Evolutionary conservation across 2,888 invertebrate genomes (phyloP).

Genomic region (Agrenia bidenticulata): DNA sequence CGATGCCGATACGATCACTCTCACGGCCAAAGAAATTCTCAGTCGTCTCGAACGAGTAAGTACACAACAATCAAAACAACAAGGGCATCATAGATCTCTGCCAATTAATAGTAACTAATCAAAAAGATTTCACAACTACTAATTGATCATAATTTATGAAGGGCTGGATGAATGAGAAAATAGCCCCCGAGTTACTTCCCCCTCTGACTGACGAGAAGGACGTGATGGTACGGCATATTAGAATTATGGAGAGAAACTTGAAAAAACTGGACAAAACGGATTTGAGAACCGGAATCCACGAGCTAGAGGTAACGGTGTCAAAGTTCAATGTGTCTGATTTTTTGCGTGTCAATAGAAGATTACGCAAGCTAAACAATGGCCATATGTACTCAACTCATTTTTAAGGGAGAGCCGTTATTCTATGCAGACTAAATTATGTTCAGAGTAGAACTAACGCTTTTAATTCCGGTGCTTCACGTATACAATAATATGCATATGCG

Average conservation of each 20-base stretch:
- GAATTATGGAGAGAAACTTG: conserved; percentile 33
- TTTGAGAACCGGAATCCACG: conserved; percentile 32
- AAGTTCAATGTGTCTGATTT: no score
- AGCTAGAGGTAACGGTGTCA: conserved; percentile 37
- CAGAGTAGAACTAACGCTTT: no score
- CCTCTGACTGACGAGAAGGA: conserved; percentile 29
- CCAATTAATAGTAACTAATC: no score
- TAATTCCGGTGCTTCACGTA: no score
- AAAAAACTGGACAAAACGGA: conserved; percentile 33
- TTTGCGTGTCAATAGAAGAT: no score
- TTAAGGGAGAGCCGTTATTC: no score
- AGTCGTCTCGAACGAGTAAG: conserved; percentile 22
- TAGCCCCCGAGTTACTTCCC: conserved; percentile 35
- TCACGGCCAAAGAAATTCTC: conserved; percentile 31
- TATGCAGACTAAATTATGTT: no score
- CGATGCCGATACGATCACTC: conserved; percentile 8
- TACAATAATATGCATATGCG: background rate
- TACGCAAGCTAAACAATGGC: no score
- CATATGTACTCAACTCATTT: no score
- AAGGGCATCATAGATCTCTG: no score
- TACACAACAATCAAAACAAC: no score
- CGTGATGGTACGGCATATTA: conserved; percentile 27
- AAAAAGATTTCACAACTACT: no score
- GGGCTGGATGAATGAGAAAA: conserved; percentile 39
- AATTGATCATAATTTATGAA: conserved; percentile 9